Conservation (phyloP, 2,888 invertebrate genomes). For the Bembecia ichneumoniformis region DNA sequence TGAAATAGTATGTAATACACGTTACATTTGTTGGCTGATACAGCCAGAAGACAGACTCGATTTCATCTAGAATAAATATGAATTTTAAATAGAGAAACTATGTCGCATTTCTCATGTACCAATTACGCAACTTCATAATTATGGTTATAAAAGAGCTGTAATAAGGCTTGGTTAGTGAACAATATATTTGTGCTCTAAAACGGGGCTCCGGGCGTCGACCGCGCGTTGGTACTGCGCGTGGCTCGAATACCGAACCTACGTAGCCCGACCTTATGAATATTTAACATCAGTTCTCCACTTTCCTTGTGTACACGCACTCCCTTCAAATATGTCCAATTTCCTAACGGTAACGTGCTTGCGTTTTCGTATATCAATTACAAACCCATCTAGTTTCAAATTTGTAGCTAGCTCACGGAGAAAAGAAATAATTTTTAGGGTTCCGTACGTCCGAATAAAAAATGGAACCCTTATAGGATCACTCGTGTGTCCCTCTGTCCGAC, state of each 20-base stretch:
- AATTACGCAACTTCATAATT: not conserved
- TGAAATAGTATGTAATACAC: no score
- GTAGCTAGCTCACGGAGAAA: no score
- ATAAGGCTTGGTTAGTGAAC: constrained; percentile 13
- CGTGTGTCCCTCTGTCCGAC: no score
- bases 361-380: no score
- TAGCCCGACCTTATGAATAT: constrained; percentile 52
- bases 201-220: constrained; percentile 45
- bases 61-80: no score
- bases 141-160: not conserved
- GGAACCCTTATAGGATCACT: no score
- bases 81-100: not conserved
- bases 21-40: no score
- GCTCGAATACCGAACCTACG: constrained; percentile 36
- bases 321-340: constrained; percentile 23
- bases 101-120: not conserved
- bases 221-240: constrained; percentile 23
- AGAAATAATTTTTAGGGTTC: no score
- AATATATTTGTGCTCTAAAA: constrained; percentile 25
- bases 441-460: no score
- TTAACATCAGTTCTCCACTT: constrained; percentile 44
- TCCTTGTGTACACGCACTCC: constrained; percentile 43
- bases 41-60: no score
- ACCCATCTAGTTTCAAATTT: no score
- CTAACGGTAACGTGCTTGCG: constrained; percentile 27